A percentile compares a stretch with the other conserved stretches of the same genome.
These are phyloP conservation scores for Herpailurus yagouaroundi DNA, from an alignment of 2,113 vertebrate species.

Conservation along the genomic window DNA sequence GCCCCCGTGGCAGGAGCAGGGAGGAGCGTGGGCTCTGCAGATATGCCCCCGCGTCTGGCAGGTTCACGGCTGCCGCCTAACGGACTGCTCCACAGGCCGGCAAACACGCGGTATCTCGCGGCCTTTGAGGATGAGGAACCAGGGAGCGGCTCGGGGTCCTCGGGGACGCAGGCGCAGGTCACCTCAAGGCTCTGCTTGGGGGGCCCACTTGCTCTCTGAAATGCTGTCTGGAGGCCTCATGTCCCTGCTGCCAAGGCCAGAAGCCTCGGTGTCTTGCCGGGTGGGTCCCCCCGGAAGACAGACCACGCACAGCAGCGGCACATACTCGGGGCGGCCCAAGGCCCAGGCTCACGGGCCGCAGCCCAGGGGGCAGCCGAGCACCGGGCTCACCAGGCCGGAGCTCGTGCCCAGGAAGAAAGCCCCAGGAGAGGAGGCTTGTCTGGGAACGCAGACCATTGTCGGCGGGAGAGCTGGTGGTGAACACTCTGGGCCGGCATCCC, in stretches of 20 bases:
- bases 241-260: not conserved
- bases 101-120: rapidly evolving
- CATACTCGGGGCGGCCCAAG: rapidly evolving
- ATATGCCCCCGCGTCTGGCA: too few species aligned
- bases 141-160: not conserved
- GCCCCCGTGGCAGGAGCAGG: too few species aligned
- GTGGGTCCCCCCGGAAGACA: not conserved
- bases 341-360: not conserved
- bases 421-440: not conserved
- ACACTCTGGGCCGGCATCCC: not conserved
- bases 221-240: not conserved
- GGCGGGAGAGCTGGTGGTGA: not conserved
- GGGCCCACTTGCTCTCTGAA: rapidly evolving
- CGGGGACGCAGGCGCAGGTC: not conserved
- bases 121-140: not conserved
- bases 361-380: too few species aligned
- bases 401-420: not conserved
- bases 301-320: not conserved
- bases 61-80: not conserved
- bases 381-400: too few species aligned
- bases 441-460: not conserved
- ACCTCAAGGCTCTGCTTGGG: rapidly evolving
- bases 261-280: not conserved
- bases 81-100: not conserved
- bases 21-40: too few species aligned